These are phyloP conservation scores for Illadopsis cleaveri DNA, from an alignment of 2,113 vertebrate genomes.

Conservation along the genomic window DNA sequence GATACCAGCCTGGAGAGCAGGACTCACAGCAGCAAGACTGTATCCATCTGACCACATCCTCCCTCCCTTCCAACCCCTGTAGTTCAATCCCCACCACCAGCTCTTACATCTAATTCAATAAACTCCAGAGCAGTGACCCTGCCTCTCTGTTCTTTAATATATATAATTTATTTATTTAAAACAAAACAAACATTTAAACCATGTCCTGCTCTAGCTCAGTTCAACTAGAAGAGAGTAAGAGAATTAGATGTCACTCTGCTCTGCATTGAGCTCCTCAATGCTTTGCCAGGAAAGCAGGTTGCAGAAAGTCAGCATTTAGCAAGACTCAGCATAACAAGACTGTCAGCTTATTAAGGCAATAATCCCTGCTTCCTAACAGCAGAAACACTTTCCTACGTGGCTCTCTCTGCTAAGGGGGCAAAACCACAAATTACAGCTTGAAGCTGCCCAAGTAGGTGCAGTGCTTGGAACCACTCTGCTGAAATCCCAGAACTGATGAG, in stretches of 20 bases:
- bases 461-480: neutral
- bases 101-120: neutral
- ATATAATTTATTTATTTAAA: neutral
- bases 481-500: neutral
- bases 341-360: neutral
- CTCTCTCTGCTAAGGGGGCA: neutral
- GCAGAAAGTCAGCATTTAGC: constrained; percentile 3
- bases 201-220: neutral
- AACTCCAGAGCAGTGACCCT: neutral
- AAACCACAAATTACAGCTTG: neutral
- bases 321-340: neutral
- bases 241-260: neutral
- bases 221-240: neutral
- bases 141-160: neutral
- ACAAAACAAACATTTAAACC: neutral
- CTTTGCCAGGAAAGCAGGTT: neutral
- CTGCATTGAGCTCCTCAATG: neutral
- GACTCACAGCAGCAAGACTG: neutral
- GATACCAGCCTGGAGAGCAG: neutral
- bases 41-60: neutral
- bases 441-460: neutral
- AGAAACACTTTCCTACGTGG: neutral
- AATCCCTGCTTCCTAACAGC: neutral
- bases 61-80: rapidly evolving
- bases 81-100: rapidly evolving